Evolutionary conservation across 2,113 vertebrate genomes (phyloP).

Genomic region (Tachysurus fulvidraco): DNA sequence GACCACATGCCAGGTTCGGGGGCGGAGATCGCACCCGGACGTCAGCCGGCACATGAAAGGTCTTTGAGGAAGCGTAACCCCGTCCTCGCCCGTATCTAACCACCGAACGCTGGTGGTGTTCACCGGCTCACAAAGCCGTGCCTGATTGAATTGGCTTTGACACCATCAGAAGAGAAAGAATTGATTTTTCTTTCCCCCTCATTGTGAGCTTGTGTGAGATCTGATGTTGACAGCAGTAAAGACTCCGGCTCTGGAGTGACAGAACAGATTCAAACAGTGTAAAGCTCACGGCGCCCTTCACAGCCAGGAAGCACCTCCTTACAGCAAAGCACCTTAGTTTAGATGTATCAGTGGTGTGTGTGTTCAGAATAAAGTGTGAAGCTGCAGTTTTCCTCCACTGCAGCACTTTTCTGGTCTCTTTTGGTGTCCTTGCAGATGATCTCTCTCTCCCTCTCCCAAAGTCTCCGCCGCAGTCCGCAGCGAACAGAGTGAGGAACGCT

Average conservation of each 20-base stretch:
- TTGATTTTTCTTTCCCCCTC: neutral
- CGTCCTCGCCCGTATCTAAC: neutral
- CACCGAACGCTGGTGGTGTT: neutral
- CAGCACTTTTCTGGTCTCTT: conserved; percentile 10
- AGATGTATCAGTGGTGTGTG: neutral
- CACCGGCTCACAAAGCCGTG: neutral
- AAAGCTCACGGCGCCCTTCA: neutral
- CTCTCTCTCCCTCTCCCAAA: neutral
- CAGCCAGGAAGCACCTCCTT: neutral
- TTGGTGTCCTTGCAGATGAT: neutral
- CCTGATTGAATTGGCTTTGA: neutral
- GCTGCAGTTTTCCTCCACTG: neutral
- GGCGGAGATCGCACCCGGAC: neutral
- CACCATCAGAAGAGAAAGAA: neutral
- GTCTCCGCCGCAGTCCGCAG: neutral
- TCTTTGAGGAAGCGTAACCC: neutral
- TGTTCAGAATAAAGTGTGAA: neutral
- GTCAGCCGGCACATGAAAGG: neutral
- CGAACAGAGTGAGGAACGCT: neutral
- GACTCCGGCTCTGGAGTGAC: neutral
- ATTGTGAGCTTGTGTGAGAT: neutral
- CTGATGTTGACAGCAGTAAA: neutral
- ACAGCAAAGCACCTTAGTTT: neutral
- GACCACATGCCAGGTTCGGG: neutral
- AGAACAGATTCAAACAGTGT: neutral